Evolutionary conservation across 2,113 vertebrate genomes (phyloP).

Genomic region (Ammodytes marinus): DNA sequence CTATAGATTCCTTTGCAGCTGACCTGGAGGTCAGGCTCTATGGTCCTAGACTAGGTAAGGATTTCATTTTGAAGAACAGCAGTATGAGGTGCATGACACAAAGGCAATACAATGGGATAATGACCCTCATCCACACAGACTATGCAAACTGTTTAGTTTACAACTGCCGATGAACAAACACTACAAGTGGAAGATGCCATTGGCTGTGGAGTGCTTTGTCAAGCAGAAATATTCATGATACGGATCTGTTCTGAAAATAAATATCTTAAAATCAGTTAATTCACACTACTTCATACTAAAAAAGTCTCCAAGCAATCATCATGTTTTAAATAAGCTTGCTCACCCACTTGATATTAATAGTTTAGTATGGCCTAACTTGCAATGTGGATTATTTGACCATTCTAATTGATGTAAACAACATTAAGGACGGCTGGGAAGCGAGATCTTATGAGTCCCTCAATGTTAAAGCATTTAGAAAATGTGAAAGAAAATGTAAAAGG

Average conservation of each 20-base stretch:
- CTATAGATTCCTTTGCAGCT: neutral
- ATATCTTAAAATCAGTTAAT: neutral
- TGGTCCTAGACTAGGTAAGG: slow-evolving; percentile 22
- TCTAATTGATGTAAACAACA: neutral
- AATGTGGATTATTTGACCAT: neutral
- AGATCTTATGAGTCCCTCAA: neutral
- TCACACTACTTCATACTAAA: neutral
- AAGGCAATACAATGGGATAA: slow-evolving; percentile 46
- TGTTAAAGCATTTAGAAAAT: no score
- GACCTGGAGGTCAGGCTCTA: neutral
- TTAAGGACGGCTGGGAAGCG: neutral
- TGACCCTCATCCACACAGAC: slow-evolving; percentile 38
- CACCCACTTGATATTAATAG: neutral
- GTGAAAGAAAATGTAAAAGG: neutral
- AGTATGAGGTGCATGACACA: slow-evolving; percentile 34
- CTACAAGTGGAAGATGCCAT: neutral
- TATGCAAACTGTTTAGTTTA: slow-evolving; percentile 41
- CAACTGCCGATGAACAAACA: slow-evolving; percentile 48
- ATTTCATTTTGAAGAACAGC: slow-evolving; percentile 35
- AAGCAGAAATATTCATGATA: neutral
- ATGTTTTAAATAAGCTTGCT: neutral
- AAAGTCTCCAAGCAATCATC: neutral
- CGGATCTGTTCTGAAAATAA: neutral
- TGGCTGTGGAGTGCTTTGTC: neutral
- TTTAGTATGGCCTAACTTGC: neutral